Conservation (phyloP, 2,888 invertebrate species). For the Phortica okadai region DNA sequence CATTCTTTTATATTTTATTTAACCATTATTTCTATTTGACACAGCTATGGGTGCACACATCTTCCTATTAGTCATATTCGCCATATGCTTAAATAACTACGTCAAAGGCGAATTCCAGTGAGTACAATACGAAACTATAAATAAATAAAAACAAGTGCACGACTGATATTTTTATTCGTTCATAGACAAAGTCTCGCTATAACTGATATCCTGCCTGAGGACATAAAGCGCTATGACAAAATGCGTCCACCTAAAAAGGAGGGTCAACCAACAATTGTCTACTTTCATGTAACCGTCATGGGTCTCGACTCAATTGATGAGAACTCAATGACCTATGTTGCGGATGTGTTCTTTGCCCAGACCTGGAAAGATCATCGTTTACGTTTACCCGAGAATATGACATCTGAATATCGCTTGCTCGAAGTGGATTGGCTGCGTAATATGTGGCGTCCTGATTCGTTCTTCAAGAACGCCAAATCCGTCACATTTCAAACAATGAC, state of each 20-base stretch:
- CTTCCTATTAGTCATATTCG: conserved; percentile 72
- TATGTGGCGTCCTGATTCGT: conserved; percentile 96
- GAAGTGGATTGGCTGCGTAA: conserved; percentile 94
- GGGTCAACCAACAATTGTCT: conserved; percentile 90
- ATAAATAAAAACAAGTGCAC: too few relatives aligned
- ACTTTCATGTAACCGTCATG: conserved; percentile 96
- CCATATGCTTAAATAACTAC: conserved; percentile 72
- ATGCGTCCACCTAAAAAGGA: conserved; percentile 95
- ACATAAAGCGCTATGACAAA: conserved; percentile 92
- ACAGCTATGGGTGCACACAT: conserved; percentile 72
- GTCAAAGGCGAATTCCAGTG: conserved; percentile 75
- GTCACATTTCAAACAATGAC: conserved; percentile 97
- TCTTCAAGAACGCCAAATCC: conserved; percentile 95
- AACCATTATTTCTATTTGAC: conserved; percentile 34
- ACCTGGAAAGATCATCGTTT: conserved; percentile 94
- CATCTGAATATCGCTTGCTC: conserved; percentile 90
- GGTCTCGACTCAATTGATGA: conserved; percentile 96
- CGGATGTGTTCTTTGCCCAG: conserved; percentile 95
- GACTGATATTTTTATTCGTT: neutral
- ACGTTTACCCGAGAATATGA: conserved; percentile 93
- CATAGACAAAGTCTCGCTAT: conserved; percentile 83
- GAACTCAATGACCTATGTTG: conserved; percentile 95
- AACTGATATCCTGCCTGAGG: conserved; percentile 90
- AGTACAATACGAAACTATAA: conserved; percentile 50
- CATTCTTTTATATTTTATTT: neutral